These are phyloP conservation scores for Cynocephalus volans DNA, from an alignment of 2,113 vertebrate genomes.

Conservation along the genomic window DNA sequence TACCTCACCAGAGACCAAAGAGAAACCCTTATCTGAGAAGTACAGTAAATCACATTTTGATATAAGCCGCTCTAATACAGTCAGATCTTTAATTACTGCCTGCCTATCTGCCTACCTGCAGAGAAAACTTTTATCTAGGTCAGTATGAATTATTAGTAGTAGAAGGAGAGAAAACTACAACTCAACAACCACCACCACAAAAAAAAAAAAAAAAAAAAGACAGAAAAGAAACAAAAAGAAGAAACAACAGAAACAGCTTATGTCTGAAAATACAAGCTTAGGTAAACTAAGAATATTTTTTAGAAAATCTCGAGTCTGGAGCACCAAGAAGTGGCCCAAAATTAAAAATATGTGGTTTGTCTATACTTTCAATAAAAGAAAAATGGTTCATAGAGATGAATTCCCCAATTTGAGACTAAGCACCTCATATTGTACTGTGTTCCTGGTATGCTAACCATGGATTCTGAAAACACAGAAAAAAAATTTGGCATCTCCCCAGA, in stretches of 20 bases:
- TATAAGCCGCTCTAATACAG: slow-evolving; percentile 68
- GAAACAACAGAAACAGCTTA: not conserved
- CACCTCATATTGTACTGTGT: not conserved
- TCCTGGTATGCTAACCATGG: not conserved
- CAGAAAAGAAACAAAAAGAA: not conserved
- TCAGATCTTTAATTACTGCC: slow-evolving; percentile 65
- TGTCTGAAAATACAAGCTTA: slow-evolving; percentile 34
- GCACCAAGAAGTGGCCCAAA: not conserved
- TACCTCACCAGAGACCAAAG: slow-evolving; percentile 67
- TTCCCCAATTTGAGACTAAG: not conserved
- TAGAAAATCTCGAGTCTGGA: not conserved
- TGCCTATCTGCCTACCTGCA: slow-evolving; percentile 62
- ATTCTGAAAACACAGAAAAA: not conserved
- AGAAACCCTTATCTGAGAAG: slow-evolving; percentile 71
- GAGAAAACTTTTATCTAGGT: slow-evolving; percentile 71
- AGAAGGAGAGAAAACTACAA: not conserved
- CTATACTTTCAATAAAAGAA: not conserved
- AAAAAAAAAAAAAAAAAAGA: not conserved
- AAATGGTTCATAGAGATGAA: not conserved
- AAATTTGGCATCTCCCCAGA: not conserved
- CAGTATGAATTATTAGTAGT: slow-evolving; percentile 50
- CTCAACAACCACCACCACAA: not conserved
- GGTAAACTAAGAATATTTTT: not conserved
- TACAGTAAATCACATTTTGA: slow-evolving; percentile 70
- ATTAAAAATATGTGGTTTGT: not conserved